Base-by-base conservation (phyloP, 2,888 invertebrate genomes). In the Dysmachus trigonus region DNA sequence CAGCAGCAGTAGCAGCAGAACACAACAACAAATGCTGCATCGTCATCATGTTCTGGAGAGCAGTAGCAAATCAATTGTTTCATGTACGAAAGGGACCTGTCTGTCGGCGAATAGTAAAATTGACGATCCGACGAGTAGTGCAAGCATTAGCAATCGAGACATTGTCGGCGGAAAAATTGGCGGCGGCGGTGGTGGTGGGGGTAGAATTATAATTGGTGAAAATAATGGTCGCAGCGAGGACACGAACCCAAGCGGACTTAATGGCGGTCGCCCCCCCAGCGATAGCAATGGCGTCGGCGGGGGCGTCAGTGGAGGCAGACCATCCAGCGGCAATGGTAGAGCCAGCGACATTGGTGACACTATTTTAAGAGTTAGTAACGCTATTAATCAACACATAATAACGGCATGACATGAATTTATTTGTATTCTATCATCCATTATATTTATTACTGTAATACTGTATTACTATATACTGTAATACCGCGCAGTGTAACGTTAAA, bases 351-450 rank as follows among this genome's bases (percentile, higher is more conserved):
- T 35, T 41, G 47, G 33, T 72, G 74, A 73, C 30, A 74, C n/a
- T 86, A 73, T 81, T 51, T 81, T 81, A 47, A 38, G 82, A 51
- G 74, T 86, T 86, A 88, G 71, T 84, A 88, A 15, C 84, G 77
- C 74, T 84, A 88, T 85, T 85, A 83, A 86, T 85, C 87, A 87
- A 81, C 88, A 86, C 85, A 82, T 87, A 51, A 86, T 88, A 86
- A 88, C 86, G 33, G 88, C 88, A 88, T 88, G 87, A 88, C 86
- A 88, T 87, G 83, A 86, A 86, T 87, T 88, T 86, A 79, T 85
- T 85, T 85, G 35, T 85, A 79, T 85, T 85, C 35, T 85, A 85
- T 79, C 77, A 79, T 85, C 85, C 18, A 71, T 85, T 79, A 79
- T 85, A 85, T 76, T 85, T 76, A 76, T 51, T 73, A 85, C 47